Base-by-base conservation (phyloP, 2,113 vertebrate species). In the Melozone crissalis region DNA sequence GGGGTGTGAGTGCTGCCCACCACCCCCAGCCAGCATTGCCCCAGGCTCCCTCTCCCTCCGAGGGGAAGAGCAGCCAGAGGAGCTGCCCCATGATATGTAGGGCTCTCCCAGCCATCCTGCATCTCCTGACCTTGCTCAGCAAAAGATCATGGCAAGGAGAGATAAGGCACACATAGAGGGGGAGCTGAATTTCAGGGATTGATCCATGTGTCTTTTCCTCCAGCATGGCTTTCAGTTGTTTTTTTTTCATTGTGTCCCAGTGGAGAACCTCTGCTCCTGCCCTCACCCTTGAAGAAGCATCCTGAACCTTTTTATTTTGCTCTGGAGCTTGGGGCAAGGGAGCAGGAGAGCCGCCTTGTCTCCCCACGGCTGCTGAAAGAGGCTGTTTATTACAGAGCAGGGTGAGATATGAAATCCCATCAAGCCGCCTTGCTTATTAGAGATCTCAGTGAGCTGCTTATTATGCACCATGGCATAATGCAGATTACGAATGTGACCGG, bases 401-500 rank as follows among this genome's bases (percentile, higher is more conserved):
- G 93, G 91, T 86, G 93, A 95, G 96, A 94, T 97, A 91, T 93
- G 96, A 97, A 97, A 97, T 97, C 95, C 89, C 94, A 69, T 95
- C 93, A 96, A 97, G 90, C 95, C 28, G 24, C 86, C 93, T 95
- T 35, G 43, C 93, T 97, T 97, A 93, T 97, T 97, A 98, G 96
- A 94, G 93, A 73, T 97, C 95, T 94, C 96, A 88, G 94, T 61
- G 83, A 97, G 95, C 96, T 97, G 93, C 96, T 98, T 97, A 97
- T 96, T 97, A 97, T 96, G 96, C 95, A 81, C 84, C 77, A 16
- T 95, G 95, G 96, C 84, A 88, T 97, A 95, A 95, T 97, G 94
- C 96, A 97, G 95, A 98, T 98, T 97, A 97, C 89, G 67, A 93
- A 97, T 97, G 93, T 95, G 95, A 96, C 97, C 95, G 63, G 95